Evolutionary conservation across 2,113 vertebrate species (phyloP).

Genomic region (Chaetodon auriga): DNA sequence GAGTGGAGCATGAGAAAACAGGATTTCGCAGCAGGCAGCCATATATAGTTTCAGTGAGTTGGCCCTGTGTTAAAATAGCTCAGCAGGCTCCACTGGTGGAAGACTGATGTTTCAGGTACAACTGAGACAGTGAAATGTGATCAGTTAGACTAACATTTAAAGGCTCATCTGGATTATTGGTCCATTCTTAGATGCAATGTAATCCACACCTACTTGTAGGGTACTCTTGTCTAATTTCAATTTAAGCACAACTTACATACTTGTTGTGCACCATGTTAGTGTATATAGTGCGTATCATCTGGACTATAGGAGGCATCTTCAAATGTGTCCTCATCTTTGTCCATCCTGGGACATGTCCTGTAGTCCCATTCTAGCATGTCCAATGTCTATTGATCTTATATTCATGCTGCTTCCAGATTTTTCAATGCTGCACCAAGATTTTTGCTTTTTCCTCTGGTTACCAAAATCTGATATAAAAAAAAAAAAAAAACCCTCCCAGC

Average conservation of each 20-base stretch:
- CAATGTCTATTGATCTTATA: neutral
- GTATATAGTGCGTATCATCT: conserved; percentile 1
- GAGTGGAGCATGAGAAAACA: neutral
- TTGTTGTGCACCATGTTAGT: neutral
- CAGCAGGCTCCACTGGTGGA: neutral
- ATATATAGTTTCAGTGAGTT: neutral
- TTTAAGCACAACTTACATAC: too few relatives aligned
- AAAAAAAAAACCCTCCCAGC: neutral
- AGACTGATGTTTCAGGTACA: neutral
- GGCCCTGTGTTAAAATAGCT: neutral
- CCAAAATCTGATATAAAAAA: neutral
- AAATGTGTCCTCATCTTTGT: neutral
- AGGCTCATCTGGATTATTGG: neutral
- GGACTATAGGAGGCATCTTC: neutral
- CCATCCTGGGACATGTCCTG: neutral
- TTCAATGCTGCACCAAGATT: neutral
- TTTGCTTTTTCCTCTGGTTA: conserved; percentile 5
- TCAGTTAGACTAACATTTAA: neutral
- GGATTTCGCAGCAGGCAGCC: conserved; percentile 7
- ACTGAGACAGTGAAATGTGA: neutral
- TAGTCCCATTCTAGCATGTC: neutral
- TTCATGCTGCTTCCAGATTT: neutral
- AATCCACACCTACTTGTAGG: too few relatives aligned
- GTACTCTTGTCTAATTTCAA: too few relatives aligned
- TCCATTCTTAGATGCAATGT: neutral